phyloP scores from a whole-genome alignment of 2,888 invertebrate genomes.

The Pristionchus fissidentatus region DNA sequence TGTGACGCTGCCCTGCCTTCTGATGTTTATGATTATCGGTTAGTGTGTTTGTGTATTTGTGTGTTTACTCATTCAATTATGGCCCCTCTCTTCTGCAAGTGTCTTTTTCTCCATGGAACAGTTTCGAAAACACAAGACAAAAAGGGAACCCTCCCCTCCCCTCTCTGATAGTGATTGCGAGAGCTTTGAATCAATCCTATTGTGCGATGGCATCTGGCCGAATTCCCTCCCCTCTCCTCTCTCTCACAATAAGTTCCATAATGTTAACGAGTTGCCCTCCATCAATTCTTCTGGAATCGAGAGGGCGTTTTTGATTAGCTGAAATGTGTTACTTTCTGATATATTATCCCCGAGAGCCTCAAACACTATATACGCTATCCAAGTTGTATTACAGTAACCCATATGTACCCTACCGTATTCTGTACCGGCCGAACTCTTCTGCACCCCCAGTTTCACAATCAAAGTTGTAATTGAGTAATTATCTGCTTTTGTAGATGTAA shows the following conservation, averaged over 20 bases:
- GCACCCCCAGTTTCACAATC: neutral
- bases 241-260: slow-evolving; percentile 29
- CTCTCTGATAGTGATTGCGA: neutral
- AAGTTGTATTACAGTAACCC: neutral
- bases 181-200: neutral
- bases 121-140: neutral
- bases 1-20: slow-evolving; percentile 19
- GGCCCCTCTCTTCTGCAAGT: neutral
- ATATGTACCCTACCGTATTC: neutral
- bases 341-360: neutral
- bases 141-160: neutral
- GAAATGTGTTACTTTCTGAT: neutral
- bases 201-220: neutral
- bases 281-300: slow-evolving; percentile 5
- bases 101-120: neutral
- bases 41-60: slow-evolving; percentile 2
- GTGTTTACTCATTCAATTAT: neutral
- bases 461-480: neutral
- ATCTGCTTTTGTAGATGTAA: slow-evolving; percentile 21
- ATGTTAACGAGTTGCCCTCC: slow-evolving; percentile 29
- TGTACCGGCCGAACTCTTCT: neutral
- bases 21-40: slow-evolving; percentile 23
- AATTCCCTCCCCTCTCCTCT: neutral
- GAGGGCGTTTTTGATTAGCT: slow-evolving; percentile 1
- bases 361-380: neutral